Percentiles rank a stretch among this genome's conserved stretches.
These are phyloP conservation scores for Burhinus oedicnemus DNA, from an alignment of 2,113 vertebrate species.

Conservation along the genomic window DNA sequence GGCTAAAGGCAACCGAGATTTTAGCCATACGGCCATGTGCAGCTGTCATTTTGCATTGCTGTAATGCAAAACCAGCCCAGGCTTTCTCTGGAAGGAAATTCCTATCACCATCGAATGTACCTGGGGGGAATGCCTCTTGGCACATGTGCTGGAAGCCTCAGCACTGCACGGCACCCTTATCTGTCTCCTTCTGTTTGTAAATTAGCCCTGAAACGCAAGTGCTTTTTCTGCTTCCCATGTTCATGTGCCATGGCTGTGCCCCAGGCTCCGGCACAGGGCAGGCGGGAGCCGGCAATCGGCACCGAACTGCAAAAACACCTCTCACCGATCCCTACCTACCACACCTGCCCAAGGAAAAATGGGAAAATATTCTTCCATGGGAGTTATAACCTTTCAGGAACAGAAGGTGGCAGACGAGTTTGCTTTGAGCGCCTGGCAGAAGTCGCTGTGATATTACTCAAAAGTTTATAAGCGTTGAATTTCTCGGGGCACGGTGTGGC, in stretches of 20 bases:
- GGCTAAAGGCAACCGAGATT: neutral
- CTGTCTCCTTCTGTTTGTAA: neutral
- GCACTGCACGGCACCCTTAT: neutral
- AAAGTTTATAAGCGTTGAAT: neutral
- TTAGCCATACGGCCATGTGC: accelerated
- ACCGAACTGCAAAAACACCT: neutral
- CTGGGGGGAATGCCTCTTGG: neutral
- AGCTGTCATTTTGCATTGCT: neutral
- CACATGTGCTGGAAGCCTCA: neutral
- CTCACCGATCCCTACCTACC: accelerated
- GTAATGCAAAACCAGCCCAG: neutral
- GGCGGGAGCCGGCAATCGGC: neutral
- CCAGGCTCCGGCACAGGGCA: accelerated
- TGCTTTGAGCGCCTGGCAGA: neutral
- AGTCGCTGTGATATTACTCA: accelerated
- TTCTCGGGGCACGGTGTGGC: accelerated
- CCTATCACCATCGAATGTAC: neutral
- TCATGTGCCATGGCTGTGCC: neutral
- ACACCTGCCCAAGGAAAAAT: neutral
- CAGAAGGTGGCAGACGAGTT: slow-evolving; percentile 70
- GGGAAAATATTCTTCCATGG: accelerated
- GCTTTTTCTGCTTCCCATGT: neutral
- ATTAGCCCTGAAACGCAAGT: neutral
- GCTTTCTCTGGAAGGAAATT: neutral
- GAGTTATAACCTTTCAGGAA: neutral